phyloP scores from a whole-genome alignment of 2,113 vertebrate species.

The Centrocercus urophasianus region DNA sequence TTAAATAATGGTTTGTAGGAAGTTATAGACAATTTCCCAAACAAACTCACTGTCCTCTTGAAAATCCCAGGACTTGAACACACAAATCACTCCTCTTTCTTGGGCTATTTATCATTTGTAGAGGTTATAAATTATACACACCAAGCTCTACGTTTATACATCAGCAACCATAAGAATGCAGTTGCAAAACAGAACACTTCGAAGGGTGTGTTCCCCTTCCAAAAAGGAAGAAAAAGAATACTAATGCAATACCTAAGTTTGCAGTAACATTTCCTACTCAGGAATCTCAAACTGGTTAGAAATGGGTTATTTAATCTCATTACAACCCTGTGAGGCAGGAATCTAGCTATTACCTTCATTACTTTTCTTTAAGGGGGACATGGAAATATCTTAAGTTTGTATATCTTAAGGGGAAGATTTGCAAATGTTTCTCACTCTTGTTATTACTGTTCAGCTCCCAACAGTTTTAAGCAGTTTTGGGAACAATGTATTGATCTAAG shows the following conservation, averaged over 20 bases:
- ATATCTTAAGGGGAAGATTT: neutral
- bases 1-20: constrained; percentile 70
- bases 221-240: constrained; percentile 19
- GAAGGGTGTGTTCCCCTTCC: constrained; percentile 62
- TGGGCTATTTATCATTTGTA: constrained; percentile 77
- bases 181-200: constrained; percentile 65
- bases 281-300: neutral
- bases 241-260: neutral
- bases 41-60: constrained; percentile 71
- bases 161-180: constrained; percentile 76
- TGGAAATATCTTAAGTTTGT: neutral
- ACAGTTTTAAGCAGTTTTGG: constrained; percentile 30
- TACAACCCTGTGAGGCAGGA: constrained; percentile 26
- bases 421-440: neutral
- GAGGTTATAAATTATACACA: constrained; percentile 77
- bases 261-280: neutral
- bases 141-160: constrained; percentile 77
- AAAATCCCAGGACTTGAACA: constrained; percentile 68
- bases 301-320: neutral
- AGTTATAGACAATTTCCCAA: constrained; percentile 70
- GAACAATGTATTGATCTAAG: constrained; percentile 31
- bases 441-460: constrained; percentile 19
- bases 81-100: constrained; percentile 72
- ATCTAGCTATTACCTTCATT: neutral
- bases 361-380: neutral